Percentiles rank a stretch among this genome's conserved stretches.
phyloP scores from a whole-genome alignment of 92 coral and sea anemone species.

The Scolanthus callimorphus region DNA sequence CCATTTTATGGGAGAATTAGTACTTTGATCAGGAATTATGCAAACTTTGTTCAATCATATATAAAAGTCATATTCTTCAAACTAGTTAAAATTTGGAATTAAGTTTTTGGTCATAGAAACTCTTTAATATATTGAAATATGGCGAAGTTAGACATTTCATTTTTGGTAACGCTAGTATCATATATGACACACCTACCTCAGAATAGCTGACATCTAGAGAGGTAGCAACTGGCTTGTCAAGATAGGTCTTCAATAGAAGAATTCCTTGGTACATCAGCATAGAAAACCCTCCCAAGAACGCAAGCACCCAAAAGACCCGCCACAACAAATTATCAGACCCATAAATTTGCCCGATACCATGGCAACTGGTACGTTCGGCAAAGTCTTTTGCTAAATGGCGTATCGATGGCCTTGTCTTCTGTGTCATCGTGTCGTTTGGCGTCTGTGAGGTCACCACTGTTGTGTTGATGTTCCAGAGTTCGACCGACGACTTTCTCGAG shows the following conservation, averaged over 20 bases:
- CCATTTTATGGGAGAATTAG: too few relatives aligned
- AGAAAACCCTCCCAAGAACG: constrained; percentile 29
- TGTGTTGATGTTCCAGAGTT: too few relatives aligned
- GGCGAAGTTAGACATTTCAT: too few relatives aligned
- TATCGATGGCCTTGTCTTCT: constrained; percentile 2
- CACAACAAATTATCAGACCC: constrained; percentile 35
- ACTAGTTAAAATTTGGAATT: too few relatives aligned
- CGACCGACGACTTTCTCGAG: neutral
- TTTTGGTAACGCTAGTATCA: too few relatives aligned
- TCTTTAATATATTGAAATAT: too few relatives aligned
- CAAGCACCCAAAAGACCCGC: constrained; percentile 64
- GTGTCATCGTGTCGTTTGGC: neutral
- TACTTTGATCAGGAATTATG: too few relatives aligned
- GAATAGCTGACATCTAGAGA: constrained; percentile 45
- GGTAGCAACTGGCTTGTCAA: constrained; percentile 39
- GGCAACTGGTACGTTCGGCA: constrained; percentile 58
- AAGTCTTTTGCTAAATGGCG: constrained; percentile 47
- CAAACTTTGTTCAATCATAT: too few relatives aligned
- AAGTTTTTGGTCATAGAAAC: too few relatives aligned
- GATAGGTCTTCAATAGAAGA: constrained; percentile 20
- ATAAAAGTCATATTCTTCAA: too few relatives aligned
- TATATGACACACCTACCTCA: constrained; percentile 12
- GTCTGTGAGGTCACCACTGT: too few relatives aligned
- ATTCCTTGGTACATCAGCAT: constrained; percentile 48
- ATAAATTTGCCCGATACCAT: constrained; percentile 56